Evolutionary conservation across 2,113 vertebrate genomes (phyloP), one percentile per base, ranked within the genome.

Genomic region (Sturnira hondurensis): DNA sequence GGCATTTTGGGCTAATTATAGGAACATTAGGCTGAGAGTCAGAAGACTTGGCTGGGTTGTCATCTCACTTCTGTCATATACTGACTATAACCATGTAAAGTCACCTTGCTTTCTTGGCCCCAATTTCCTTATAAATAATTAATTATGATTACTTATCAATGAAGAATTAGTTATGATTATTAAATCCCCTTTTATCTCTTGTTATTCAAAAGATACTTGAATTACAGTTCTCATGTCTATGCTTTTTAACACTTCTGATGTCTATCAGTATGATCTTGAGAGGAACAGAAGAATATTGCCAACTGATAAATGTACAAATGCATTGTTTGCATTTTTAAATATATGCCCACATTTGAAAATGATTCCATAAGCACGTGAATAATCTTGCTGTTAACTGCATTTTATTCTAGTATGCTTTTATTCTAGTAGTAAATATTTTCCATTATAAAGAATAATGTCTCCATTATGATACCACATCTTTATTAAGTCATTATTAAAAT

Each of bases 401-500:
- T 68, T 68, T 36, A 67, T 68, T 36, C n/a, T 68, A 68, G 67
- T 76, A 81, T 84, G 50, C n/a, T 70, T 88, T 92, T 67, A 73
- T 78, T 81, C 52, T 89, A 81, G 85, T 88, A 94, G 56, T 80
- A 91, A 86, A 80, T 91, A 91, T 36, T 89, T 93, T 92, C 31
- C 20, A 41, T 80, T 84, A 54, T 78, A 94, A 85, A 91, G 45
- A 76, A 54, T 88, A 84, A 74, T 91, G 33, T 31, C 26, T 94
- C 20, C 9, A 77, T 78, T 56, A 67, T 93, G 76, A 26, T 0
- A 67, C 38, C 73, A 41, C 6, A 91, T 84, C 33, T 83, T 84
- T 65, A 82, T 36, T 91, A 67, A 56, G 15, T 84, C 52, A 96
- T 88, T 95, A 96, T 95, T 73, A 91, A 96, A 91, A 81, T 71